phyloP scores from a whole-genome alignment of 2,797 vertebrate genomes.

The Perdix hodgsoniae region DNA sequence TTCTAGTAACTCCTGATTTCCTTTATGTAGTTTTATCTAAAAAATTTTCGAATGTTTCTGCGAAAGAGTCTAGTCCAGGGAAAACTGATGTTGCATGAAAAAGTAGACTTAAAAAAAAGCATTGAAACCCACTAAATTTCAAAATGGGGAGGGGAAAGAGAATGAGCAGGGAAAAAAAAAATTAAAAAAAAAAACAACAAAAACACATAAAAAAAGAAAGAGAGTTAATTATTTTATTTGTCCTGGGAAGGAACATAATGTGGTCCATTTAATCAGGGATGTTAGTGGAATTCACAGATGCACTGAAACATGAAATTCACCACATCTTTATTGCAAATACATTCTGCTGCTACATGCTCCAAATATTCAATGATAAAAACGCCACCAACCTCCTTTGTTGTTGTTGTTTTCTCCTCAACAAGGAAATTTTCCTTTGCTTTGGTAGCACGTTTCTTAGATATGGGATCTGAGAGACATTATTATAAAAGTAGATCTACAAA shows the following conservation, averaged over 20 bases:
- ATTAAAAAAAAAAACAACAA: too few species aligned
- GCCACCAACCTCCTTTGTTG: neutral
- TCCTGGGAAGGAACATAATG: neutral
- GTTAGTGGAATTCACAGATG: neutral
- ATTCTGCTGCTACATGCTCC: neutral
- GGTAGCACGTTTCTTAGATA: neutral
- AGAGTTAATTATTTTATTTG: neutral
- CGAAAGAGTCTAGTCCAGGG: neutral
- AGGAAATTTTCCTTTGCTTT: neutral
- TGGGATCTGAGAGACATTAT: neutral
- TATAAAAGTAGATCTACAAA: neutral
- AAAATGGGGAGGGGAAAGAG: neutral
- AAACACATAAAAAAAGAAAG: too few species aligned
- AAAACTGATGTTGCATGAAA: neutral
- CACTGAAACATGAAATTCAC: neutral
- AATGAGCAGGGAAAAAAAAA: too few species aligned
- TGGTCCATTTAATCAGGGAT: neutral
- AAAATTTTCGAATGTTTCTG: neutral
- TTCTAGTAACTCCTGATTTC: neutral
- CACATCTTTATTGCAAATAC: neutral
- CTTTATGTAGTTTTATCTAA: neutral
- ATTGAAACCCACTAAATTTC: accelerated
- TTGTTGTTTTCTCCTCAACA: neutral
- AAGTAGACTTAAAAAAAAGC: neutral
- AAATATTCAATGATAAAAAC: neutral